Evolutionary conservation across 1,140 invertebrate genomes (phyloP).

Genomic region (Diachasma alloeum): DNA sequence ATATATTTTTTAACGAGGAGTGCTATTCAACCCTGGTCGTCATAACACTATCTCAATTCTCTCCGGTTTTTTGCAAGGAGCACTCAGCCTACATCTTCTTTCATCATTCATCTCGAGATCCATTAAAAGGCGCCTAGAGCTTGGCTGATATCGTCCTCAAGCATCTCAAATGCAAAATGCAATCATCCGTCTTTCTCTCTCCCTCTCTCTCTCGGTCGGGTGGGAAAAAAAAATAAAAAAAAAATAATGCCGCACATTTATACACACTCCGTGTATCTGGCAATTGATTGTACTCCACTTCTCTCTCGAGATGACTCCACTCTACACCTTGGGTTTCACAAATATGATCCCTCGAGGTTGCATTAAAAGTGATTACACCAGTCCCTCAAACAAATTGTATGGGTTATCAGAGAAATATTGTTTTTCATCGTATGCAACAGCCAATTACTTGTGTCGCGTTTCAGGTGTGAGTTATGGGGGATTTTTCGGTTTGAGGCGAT

Average conservation of each 20-base stretch:
- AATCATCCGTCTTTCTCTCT: neutral
- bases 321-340: neutral
- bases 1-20: neutral
- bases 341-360: neutral
- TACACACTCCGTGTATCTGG: slow-evolving; percentile 5
- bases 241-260: neutral
- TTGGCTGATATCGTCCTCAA: neutral
- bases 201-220: neutral
- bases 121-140: slow-evolving; percentile 11
- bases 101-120: neutral
- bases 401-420: neutral
- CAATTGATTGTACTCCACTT: slow-evolving; percentile 9
- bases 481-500: neutral
- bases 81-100: slow-evolving; percentile 2
- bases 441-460: neutral
- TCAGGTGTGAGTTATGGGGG: neutral
- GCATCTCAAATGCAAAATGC: neutral
- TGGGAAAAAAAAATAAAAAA: slow-evolving; percentile 4
- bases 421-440: slow-evolving; percentile 3
- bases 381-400: neutral
- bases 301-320: neutral
- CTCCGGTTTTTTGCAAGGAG: neutral
- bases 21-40: neutral
- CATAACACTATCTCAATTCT: neutral
- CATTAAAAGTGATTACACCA: slow-evolving; percentile 6